Evolutionary conservation across 2,113 vertebrate genomes (phyloP).

Genomic region (Callionymus lyra): DNA sequence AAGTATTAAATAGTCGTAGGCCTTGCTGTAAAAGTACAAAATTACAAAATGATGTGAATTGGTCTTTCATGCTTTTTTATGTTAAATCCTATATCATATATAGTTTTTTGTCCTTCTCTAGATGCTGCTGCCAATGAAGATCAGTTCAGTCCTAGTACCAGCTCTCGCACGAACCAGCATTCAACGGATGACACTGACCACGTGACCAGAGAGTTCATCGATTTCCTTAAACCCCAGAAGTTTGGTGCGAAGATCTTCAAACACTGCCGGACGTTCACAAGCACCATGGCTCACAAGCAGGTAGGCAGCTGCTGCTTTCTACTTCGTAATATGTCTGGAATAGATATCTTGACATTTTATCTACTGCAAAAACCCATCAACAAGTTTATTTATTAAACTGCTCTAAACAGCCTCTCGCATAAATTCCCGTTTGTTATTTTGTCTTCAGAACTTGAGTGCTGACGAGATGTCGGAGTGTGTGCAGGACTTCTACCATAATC

Average conservation of each 20-base stretch:
- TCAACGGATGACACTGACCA: slow-evolving; percentile 75
- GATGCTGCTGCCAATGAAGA: slow-evolving; percentile 60
- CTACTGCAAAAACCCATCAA: too few relatives aligned
- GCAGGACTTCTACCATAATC: slow-evolving; percentile 94
- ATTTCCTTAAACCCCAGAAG: slow-evolving; percentile 88
- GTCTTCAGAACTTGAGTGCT: slow-evolving; percentile 65
- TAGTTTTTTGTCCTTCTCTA: slow-evolving; percentile 40
- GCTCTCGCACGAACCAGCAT: slow-evolving; percentile 75
- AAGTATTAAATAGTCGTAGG: too few relatives aligned
- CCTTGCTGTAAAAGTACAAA: too few relatives aligned
- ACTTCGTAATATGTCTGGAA: neutral
- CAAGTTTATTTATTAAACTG: too few relatives aligned
- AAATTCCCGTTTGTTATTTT: neutral
- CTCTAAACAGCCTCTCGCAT: too few relatives aligned
- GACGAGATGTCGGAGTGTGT: slow-evolving; percentile 89
- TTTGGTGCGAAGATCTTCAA: slow-evolving; percentile 87
- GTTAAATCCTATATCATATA: too few relatives aligned
- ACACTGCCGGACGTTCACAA: slow-evolving; percentile 82
- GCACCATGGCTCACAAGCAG: slow-evolving; percentile 81
- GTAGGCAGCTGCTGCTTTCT: slow-evolving; percentile 53
- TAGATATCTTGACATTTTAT: too few relatives aligned
- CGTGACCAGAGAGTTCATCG: slow-evolving; percentile 82
- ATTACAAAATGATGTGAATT: too few relatives aligned
- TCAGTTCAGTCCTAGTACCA: slow-evolving; percentile 69
- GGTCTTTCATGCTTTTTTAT: too few relatives aligned